Evolutionary conservation across 2,888 invertebrate genomes (phyloP).

Genomic region (Holacanthella duospinosa): DNA sequence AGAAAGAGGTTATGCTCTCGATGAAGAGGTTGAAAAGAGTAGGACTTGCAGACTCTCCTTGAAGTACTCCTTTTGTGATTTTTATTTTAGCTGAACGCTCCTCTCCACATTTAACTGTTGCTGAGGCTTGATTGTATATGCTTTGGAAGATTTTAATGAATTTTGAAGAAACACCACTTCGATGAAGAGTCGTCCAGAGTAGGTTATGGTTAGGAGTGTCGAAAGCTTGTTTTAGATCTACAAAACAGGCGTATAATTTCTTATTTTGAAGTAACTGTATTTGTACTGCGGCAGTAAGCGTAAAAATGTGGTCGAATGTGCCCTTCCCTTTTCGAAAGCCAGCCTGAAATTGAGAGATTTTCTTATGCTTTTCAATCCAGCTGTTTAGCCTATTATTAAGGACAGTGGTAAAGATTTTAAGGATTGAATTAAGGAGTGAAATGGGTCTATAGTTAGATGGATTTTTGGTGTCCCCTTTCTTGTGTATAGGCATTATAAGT

Average conservation of each 20-base stretch:
- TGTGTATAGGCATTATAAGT: background rate
- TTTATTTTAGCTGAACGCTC: no score
- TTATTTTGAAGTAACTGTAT: background rate
- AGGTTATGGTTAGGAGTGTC: no score
- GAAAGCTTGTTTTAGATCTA: conserved; percentile 30
- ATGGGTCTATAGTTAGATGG: conserved; percentile 11
- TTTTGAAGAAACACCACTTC: no score
- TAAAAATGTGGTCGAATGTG: conserved; percentile 5
- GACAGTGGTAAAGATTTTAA: background rate
- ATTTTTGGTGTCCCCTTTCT: background rate
- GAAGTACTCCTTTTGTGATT: no score
- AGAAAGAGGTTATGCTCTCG: no score
- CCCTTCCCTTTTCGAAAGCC: background rate
- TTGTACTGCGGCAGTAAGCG: background rate
- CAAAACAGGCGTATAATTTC: conserved; percentile 29
- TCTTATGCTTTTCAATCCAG: background rate
- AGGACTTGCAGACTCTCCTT: no score
- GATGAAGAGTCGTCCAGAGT: no score
- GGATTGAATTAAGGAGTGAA: conserved; percentile 7
- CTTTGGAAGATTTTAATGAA: no score
- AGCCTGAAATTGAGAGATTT: conserved; percentile 6
- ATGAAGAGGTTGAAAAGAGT: no score
- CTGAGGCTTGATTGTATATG: no score
- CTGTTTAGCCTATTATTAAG: background rate
- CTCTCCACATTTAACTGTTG: no score